Evolutionary conservation across 2,797 vertebrate species (phyloP).

Genomic region (Oryzias sinensis): DNA sequence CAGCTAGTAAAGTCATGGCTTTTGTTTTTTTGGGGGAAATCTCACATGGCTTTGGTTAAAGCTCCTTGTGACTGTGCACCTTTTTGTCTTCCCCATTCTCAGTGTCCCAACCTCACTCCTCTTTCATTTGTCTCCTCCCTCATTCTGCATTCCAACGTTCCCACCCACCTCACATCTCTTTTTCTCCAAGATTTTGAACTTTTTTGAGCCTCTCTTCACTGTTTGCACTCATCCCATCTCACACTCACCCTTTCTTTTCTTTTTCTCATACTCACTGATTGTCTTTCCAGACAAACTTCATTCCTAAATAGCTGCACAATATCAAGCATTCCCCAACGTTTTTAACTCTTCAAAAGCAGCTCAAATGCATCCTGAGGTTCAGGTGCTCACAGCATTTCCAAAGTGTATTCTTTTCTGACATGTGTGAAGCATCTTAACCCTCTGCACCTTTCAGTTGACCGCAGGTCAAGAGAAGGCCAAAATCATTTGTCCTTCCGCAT

Average conservation of each 20-base stretch:
- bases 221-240: conserved; percentile 10
- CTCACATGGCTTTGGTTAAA: conserved; percentile 59
- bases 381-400: conserved; percentile 4
- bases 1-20: conserved; percentile 54
- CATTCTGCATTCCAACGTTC: conserved; percentile 55
- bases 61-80: conserved; percentile 33
- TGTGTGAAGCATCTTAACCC: conserved; percentile 13
- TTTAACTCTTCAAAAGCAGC: conserved; percentile 28
- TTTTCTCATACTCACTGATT: conserved; percentile 52
- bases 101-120: conserved; percentile 35
- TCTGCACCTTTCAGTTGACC: conserved; percentile 13
- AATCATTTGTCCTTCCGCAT: conserved; percentile 17
- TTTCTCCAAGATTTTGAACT: conserved; percentile 33
- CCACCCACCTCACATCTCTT: conserved; percentile 53
- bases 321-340: conserved; percentile 31
- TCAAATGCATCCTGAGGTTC: conserved; percentile 1
- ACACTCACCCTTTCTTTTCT: conserved; percentile 17
- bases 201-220: conserved; percentile 22
- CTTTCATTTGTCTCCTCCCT: conserved; percentile 42
- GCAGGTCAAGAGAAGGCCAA: conserved; percentile 17
- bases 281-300: conserved; percentile 69
- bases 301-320: conserved; percentile 56
- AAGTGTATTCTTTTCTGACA: conserved; percentile 37
- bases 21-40: conserved; percentile 56
- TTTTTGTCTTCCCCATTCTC: conserved; percentile 31